A percentile compares a stretch with the other conserved stretches of the same genome.
These are phyloP conservation scores for Sebastes taczanowskii DNA, from an alignment of 2,797 vertebrate genomes.

Conservation along the genomic window DNA sequence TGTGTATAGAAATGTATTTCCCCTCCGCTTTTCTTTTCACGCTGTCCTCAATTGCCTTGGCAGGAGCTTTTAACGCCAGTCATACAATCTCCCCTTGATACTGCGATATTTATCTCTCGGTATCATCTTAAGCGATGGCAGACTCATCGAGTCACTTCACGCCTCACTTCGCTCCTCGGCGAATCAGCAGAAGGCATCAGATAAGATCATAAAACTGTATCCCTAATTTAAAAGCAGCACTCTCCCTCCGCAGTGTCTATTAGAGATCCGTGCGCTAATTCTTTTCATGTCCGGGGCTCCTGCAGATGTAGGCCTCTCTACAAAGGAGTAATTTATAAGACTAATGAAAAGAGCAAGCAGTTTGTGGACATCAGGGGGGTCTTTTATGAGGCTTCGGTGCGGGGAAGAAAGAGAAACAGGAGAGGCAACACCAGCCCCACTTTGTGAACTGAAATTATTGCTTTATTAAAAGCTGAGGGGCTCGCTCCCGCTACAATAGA, in stretches of 20 bases:
- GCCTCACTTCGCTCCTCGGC: conserved; percentile 76
- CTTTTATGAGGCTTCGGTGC: conserved; percentile 75
- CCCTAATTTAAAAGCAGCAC: conserved; percentile 82
- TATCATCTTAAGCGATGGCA: conserved; percentile 83
- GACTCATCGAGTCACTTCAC: conserved; percentile 82
- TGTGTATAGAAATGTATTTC: conserved; percentile 73
- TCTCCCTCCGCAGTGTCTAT: conserved; percentile 78
- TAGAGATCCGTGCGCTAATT: conserved; percentile 85
- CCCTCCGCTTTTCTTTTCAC: conserved; percentile 60
- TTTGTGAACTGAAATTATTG: conserved; percentile 80
- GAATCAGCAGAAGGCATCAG: conserved; percentile 80
- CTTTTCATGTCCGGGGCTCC: conserved; percentile 84
- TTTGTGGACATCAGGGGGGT: conserved; percentile 84
- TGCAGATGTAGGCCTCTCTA: conserved; percentile 82
- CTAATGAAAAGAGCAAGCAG: conserved; percentile 86
- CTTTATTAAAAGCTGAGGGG: conserved; percentile 79
- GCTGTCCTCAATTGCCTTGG: conserved; percentile 77
- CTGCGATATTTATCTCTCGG: conserved; percentile 80
- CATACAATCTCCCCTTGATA: conserved; percentile 82
- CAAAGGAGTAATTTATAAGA: conserved; percentile 86
- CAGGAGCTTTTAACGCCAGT: conserved; percentile 80
- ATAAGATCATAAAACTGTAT: conserved; percentile 85
- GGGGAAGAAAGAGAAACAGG: conserved; percentile 80
- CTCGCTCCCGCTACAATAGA: conserved; percentile 68
- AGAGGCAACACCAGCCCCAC: conserved; percentile 64